These are phyloP conservation scores for Echiichthys vipera DNA, from an alignment of 2,797 vertebrate genomes.

Conservation along the genomic window DNA sequence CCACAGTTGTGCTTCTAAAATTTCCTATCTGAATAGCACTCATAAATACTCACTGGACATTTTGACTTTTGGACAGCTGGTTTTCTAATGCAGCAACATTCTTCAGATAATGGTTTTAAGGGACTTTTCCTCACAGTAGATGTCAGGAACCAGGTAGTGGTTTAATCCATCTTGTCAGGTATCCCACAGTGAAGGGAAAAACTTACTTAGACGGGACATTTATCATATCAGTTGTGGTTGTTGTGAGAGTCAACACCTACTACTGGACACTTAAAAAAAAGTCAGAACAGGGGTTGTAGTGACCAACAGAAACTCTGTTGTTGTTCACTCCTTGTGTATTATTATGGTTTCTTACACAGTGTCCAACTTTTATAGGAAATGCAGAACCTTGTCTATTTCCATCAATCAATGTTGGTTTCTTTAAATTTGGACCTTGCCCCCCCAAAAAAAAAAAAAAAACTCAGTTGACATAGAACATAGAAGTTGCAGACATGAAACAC, in stretches of 20 bases:
- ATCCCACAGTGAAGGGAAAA: slow-evolving; percentile 55
- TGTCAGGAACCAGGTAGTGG: slow-evolving; percentile 62
- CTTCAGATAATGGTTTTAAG: slow-evolving; percentile 78
- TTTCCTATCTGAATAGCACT: slow-evolving; percentile 79
- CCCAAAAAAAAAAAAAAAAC: no score
- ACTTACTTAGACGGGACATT: slow-evolving; percentile 35
- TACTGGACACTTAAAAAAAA: neutral
- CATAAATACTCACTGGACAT: slow-evolving; percentile 83
- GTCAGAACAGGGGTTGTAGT: neutral
- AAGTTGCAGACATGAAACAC: neutral
- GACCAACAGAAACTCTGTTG: neutral
- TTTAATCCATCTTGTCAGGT: slow-evolving; percentile 71
- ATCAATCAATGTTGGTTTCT: no score
- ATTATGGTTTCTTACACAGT: neutral
- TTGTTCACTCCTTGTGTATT: neutral
- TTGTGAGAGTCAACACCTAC: slow-evolving; percentile 15
- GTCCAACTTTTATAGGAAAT: neutral
- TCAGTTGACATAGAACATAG: neutral
- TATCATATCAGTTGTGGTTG: slow-evolving; percentile 36
- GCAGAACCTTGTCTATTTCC: neutral
- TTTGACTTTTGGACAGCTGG: slow-evolving; percentile 84
- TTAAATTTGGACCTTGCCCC: no score
- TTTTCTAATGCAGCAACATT: slow-evolving; percentile 80
- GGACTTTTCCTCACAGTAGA: slow-evolving; percentile 63
- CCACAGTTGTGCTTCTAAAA: slow-evolving; percentile 82